Base-by-base conservation (phyloP, 2,797 vertebrate species). In the Balearica regulorum region DNA sequence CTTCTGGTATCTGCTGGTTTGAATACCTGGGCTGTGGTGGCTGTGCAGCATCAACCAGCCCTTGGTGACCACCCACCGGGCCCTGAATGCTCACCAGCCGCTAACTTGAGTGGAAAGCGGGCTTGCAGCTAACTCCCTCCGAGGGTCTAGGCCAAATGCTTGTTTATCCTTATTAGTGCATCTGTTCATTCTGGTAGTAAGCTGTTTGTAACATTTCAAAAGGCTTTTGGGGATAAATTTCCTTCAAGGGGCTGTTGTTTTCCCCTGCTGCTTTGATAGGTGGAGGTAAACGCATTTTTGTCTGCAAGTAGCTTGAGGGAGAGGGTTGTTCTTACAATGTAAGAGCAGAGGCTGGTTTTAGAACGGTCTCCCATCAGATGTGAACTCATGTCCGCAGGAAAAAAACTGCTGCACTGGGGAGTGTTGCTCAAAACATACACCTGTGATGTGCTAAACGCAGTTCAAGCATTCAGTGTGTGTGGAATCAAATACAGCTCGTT, bases 271-370 rank as follows among this genome's bases (percentile, higher is more conserved):
- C 83, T 94, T 96, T 95, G 86, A 92, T 89, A 92, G 93, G 86
- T 87, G 86, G 83, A 94, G 60, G 60, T 95, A 95, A 97, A 95
- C 78, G 85, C 75, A 75, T 60, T 94, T 96, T 95, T 73, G 39
- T 93, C 73, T 94, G 69, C 75, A 88, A 94, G 83, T 91, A 92
- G 88, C 90, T 95, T 58, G 57, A 96, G 90, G 91, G 93, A 64
- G 77, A 84, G 68, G 87, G 79, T 35, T 82, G 68, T 85, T 92
- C 83, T 89, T 85, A 43, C 39, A 55, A 11, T 54, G 68, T 77
- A 71, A 68, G 88, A 89, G 77, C 83, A 83, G 81, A 91, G 68
- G 65, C 68, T 87, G 68, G 64, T 89, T 95, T 93, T 94, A 83
- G 83, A 94, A 72, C 3, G 0, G 26, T 80, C 41, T 96, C 88